Conservation (phyloP, 2,888 invertebrate species). For the Agelastica alni region DNA sequence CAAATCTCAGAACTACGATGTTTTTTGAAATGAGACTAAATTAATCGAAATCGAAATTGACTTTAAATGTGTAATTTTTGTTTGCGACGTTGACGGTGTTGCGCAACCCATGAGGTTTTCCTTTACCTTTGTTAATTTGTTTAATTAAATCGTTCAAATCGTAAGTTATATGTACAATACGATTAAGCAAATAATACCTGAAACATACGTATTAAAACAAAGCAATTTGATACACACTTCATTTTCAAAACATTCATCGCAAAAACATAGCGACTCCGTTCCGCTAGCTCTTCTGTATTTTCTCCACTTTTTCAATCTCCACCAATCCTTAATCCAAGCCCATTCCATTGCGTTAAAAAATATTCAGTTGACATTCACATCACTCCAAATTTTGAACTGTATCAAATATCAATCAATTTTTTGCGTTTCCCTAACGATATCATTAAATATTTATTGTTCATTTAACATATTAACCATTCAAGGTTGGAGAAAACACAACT, state of each 20-base stretch:
- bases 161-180: too few relatives aligned
- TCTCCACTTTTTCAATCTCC: conserved; percentile 74
- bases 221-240: conserved; percentile 24
- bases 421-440: conserved; percentile 25
- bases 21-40: too few relatives aligned
- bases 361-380: conserved; percentile 4
- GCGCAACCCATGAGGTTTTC: too few relatives aligned
- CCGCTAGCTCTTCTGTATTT: conserved; percentile 60
- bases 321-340: conserved; percentile 82
- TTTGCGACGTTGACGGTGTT: too few relatives aligned
- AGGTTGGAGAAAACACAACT: conserved; percentile 26
- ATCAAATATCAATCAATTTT: conserved; percentile 10
- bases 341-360: conserved; percentile 65
- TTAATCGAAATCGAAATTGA: too few relatives aligned
- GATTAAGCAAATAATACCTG: too few relatives aligned
- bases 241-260: conserved; percentile 68
- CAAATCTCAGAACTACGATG: too few relatives aligned
- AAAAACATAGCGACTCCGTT: conserved; percentile 73
- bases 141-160: too few relatives aligned
- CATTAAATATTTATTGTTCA: conserved; percentile 27
- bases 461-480: conserved; percentile 27
- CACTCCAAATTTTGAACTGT: conserved; percentile 16
- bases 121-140: too few relatives aligned
- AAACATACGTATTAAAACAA: too few relatives aligned
- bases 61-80: too few relatives aligned